Evolutionary conservation across 2,113 vertebrate genomes (phyloP), one percentile per base, ranked within the genome.

Genomic region (Atrichornis clamosus): DNA sequence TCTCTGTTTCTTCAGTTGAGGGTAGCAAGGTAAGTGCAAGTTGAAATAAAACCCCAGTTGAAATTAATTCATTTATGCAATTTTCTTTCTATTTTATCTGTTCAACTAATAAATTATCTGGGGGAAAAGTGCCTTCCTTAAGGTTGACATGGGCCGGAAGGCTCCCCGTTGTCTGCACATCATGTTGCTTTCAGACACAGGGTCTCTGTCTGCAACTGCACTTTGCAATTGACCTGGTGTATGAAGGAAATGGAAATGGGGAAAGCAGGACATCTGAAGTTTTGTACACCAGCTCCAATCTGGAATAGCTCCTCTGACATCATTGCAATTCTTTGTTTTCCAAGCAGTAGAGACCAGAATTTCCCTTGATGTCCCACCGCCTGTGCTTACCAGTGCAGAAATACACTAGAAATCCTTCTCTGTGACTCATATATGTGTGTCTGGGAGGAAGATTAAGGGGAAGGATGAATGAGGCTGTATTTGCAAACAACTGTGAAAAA

Each of bases 151-250:
- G 22, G 32, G 21, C 5, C 37, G 53, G 53, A 75, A 78, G 2
- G 3, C 13, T 84, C 35, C 22, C 22, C 56, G 64, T 37, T 32
- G 9, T n/a, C 50, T 49, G 15, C 37, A 28, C 1, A 1, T 5
- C 3, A 1, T 1, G 1, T 13, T 84, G 19, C 16, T 62, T 85
- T 80, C 50, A 77, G 37, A 55, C 22, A 42, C 7, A 0, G 3
- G 10, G 21, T 58, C 13, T 47, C 49, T 49, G 16, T 32, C 49
- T 76, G 49, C 15, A 62, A 35, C 32, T 50, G 16, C 22, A 77
- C 55, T 83, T 72, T 55, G 46, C n/a, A 65, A n/a, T 20, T 79
- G 46, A 13, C 13, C 39, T 75, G n/a, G 16, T 27, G 7, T 60
- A 15, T 60, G 13, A 64, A 9, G 23, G 9, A 58, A 39, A 56